A percentile compares a stretch with the other conserved stretches of the same genome.
phyloP scores from a whole-genome alignment of 2,113 vertebrate species.

The Eubucco bourcierii region DNA sequence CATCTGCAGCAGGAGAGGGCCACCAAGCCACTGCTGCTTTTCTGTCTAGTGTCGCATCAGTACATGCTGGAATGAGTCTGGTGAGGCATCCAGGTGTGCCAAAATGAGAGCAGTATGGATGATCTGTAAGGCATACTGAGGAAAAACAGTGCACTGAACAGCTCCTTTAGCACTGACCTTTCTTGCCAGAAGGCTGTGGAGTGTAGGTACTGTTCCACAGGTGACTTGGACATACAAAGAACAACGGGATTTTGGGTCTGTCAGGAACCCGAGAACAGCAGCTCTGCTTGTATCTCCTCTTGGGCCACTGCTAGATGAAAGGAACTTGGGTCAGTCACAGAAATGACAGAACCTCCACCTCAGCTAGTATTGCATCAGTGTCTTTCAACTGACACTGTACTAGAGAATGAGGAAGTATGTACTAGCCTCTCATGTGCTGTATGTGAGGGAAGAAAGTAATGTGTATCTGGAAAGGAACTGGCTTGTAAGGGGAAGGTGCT shows the following conservation, averaged over 20 bases:
- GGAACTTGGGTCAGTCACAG: neutral
- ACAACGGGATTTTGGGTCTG: neutral
- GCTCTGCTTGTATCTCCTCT: neutral
- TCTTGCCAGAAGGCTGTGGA: neutral
- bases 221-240: rapidly evolving
- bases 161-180: neutral
- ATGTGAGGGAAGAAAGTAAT: neutral
- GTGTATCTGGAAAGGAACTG: neutral
- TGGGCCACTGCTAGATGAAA: neutral
- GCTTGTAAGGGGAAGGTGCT: neutral
- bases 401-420: neutral
- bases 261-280: neutral
- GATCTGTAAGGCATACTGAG: neutral
- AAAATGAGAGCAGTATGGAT: rapidly evolving
- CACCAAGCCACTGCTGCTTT: neutral
- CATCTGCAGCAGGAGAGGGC: neutral
- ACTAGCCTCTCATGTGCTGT: neutral
- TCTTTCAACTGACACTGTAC: neutral
- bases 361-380: rapidly evolving
- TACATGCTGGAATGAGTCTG: neutral
- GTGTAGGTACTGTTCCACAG: neutral
- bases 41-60: neutral
- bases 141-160: neutral
- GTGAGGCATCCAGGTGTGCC: neutral
- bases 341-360: neutral